Percentiles rank a stretch among this genome's conserved stretches.
Conservation (phyloP, 1,140 invertebrate genomes). For the Mercenaria mercenaria region DNA sequence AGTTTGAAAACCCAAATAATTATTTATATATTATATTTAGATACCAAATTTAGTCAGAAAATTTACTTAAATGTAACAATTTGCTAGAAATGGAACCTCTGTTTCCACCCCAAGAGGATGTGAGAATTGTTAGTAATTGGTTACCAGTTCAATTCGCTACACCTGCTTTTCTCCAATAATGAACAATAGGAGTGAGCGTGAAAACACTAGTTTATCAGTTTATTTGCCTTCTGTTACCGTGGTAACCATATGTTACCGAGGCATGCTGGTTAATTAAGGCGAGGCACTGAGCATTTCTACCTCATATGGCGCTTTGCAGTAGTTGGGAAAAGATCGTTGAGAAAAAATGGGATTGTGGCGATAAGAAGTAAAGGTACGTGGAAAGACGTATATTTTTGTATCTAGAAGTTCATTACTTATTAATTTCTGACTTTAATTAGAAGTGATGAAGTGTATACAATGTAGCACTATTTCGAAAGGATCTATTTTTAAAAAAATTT, state of each 20-base stretch:
- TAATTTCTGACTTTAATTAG: too few relatives aligned
- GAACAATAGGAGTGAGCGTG: constrained; percentile 32
- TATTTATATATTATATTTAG: too few relatives aligned
- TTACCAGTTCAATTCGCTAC: neutral
- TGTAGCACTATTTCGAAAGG: too few relatives aligned
- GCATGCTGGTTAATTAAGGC: constrained; percentile 42
- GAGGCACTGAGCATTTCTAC: constrained; percentile 35
- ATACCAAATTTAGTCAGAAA: too few relatives aligned
- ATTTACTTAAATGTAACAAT: too few relatives aligned
- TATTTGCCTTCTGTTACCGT: constrained; percentile 49
- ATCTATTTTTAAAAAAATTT: too few relatives aligned
- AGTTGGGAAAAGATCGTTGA: neutral
- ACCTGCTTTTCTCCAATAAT: constrained; percentile 25
- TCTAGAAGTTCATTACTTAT: too few relatives aligned
- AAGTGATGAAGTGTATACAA: too few relatives aligned
- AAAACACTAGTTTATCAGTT: constrained; percentile 56
- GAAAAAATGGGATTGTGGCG: neutral
- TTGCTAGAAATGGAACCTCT: too few relatives aligned
- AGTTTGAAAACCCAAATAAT: too few relatives aligned
- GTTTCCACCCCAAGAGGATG: too few relatives aligned
- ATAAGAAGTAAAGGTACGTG: neutral
- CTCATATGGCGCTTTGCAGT: constrained; percentile 27
- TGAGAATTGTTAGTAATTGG: neutral
- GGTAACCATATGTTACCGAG: constrained; percentile 58
- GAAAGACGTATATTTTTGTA: neutral